Conservation (phyloP, 2,113 vertebrate genomes). For the Dunckerocampus dactyliophorus region DNA sequence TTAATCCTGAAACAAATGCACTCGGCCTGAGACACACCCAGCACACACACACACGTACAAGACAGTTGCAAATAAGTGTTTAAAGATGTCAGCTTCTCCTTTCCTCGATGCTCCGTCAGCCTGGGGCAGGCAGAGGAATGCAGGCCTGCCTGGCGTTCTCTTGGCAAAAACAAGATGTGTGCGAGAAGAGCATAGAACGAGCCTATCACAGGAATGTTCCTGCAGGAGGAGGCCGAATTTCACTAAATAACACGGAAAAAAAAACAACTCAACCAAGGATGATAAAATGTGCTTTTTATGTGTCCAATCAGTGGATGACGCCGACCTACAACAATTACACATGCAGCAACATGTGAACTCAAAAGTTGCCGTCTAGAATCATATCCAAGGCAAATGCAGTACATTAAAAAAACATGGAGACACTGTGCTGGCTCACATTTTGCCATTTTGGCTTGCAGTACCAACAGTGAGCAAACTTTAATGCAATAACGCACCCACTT, state of each 20-base stretch:
- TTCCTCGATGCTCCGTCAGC: conserved; percentile 26
- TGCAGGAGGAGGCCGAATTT: too few species aligned
- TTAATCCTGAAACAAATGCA: conserved; percentile 24
- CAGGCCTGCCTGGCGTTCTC: conserved; percentile 30
- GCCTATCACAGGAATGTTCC: background rate
- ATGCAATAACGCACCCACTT: too few species aligned
- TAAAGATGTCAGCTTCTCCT: conserved; percentile 50
- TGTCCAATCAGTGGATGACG: too few species aligned
- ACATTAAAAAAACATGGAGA: too few species aligned
- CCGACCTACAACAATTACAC: too few species aligned
- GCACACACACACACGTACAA: background rate
- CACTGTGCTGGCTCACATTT: too few species aligned
- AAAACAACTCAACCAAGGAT: background rate
- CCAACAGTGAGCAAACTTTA: too few species aligned
- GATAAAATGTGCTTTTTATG: background rate
- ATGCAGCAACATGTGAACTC: background rate
- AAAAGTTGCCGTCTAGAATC: too few species aligned
- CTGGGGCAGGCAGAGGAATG: conserved; percentile 50
- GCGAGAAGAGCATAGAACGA: conserved; percentile 10
- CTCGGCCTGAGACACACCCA: conserved; percentile 27
- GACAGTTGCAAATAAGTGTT: conserved; percentile 37
- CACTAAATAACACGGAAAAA: background rate
- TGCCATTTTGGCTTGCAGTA: too few species aligned
- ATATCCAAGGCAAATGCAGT: too few species aligned
- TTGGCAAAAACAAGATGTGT: conserved; percentile 42